Evolutionary conservation across 2,113 vertebrate species (phyloP).

Genomic region (Cephalopterus ornatus): DNA sequence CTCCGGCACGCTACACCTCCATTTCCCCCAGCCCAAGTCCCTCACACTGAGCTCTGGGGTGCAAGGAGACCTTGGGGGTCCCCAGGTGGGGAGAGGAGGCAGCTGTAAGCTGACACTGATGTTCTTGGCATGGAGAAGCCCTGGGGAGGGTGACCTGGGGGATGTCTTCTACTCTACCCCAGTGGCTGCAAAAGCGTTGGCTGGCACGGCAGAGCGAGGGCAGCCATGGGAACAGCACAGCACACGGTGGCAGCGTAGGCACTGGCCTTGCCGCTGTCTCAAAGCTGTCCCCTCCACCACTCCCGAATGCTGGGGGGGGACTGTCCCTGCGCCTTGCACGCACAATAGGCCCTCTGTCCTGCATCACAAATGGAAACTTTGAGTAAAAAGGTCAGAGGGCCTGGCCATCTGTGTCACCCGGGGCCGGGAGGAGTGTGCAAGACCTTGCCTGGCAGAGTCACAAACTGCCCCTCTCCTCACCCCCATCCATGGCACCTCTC

Average conservation of each 20-base stretch:
- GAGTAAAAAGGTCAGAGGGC: slow-evolving; percentile 21
- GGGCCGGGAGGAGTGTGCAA: background rate
- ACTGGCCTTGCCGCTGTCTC: background rate
- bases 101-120: background rate
- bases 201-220: rapidly evolving
- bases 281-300: background rate
- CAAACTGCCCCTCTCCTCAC: background rate
- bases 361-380: slow-evolving; percentile 26
- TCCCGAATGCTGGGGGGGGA: background rate
- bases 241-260: background rate
- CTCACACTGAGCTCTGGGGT: background rate
- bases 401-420: background rate
- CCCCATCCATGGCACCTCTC: background rate
- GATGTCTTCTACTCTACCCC: background rate
- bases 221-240: background rate
- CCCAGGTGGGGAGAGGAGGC: background rate
- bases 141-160: background rate
- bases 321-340: rapidly evolving
- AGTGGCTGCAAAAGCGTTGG: background rate
- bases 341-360: slow-evolving; percentile 46
- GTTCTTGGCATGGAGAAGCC: background rate
- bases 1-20: rapidly evolving
- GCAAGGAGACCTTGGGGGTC: background rate
- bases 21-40: background rate
- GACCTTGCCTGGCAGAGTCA: background rate